Evolutionary conservation across 2,797 vertebrate species (phyloP), one percentile per base, ranked within the genome.

Genomic region (Loriculus beryllinus): DNA sequence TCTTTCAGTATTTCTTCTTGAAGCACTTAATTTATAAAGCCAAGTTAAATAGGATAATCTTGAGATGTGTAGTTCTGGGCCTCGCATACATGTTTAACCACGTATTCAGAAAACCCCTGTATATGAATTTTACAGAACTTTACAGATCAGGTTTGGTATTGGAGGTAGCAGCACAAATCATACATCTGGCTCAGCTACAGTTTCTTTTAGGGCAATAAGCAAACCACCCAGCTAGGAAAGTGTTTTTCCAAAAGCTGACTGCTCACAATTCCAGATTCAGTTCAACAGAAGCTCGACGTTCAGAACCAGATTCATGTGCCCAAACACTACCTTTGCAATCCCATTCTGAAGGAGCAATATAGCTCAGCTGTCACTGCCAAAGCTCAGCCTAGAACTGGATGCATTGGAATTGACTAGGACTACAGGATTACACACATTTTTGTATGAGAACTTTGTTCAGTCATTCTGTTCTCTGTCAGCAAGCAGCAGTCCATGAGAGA

Each of bases 1-100:
- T 90, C 10, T 86, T 68, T 80, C 23, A 70, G 25, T 31, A 43
- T 88, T 90, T 63, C 62, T 68, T 82, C 63, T 62, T 45, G 14
- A 79, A 76, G 22, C 7, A 12, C 25, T 71, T 45, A 23, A 69
- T 52, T 91, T 63, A n/a, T 7, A 43, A 42, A 87, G 4, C 39
- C 22, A 74, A 76, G 14, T 77, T 70, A 77, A 69, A 93, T 1
- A 81, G 7, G 29, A 15, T 22, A 83, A 71, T 76, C 95, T 86
- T 64, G 68, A 85, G 65, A 42, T 29, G 20, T 20, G 31, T 16
- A 31, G 3, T 81, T 92, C 56, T 74, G 39, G 33, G 18, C 43
- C 14, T 56, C 0, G 0, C 7, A 8, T 8, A 39, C 7, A 11
- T 26, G 10, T 76, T 72, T 49, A 84, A 68, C 20, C 12, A 42